phyloP scores from a whole-genome alignment of 2,113 vertebrate genomes.

The Rhabdornis inornatus region DNA sequence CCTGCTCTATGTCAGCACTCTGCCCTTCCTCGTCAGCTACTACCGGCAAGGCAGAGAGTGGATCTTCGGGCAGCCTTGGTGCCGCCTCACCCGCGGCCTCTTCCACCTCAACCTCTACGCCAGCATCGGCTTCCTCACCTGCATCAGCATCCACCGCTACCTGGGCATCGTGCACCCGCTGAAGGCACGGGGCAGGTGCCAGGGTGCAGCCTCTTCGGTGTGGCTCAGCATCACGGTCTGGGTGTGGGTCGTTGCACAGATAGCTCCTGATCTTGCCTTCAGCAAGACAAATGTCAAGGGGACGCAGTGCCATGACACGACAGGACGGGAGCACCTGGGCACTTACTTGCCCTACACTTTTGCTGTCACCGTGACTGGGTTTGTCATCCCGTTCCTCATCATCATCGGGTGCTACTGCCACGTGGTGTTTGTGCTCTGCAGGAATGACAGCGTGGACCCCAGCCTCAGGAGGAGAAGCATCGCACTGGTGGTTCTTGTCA shows the following conservation, averaged over 20 bases:
- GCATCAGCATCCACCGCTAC: conserved; percentile 84
- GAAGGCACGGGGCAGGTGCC: conserved; percentile 70
- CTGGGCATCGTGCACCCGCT: conserved; percentile 80
- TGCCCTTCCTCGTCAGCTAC: conserved; percentile 79
- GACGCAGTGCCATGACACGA: conserved; percentile 68
- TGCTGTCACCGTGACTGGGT: conserved; percentile 68
- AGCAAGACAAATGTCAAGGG: background rate
- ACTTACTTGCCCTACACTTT: conserved; percentile 72
- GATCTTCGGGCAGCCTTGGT: conserved; percentile 76
- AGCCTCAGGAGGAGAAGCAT: conserved; percentile 68
- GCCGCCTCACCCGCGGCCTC: conserved; percentile 72
- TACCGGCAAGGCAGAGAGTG: conserved; percentile 56
- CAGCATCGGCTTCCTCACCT: conserved; percentile 84
- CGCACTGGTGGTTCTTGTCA: conserved; percentile 70
- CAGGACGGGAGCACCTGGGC: background rate
- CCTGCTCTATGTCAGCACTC: conserved; percentile 76
- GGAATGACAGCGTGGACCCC: conserved; percentile 43
- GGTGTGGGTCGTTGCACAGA: conserved; percentile 69
- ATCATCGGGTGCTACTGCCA: conserved; percentile 79
- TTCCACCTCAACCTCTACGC: conserved; percentile 84
- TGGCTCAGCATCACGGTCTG: conserved; percentile 66
- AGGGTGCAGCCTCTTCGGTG: background rate
- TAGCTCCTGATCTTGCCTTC: conserved; percentile 71
- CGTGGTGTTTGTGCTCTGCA: conserved; percentile 64
- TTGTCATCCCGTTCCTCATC: conserved; percentile 74